Conservation (phyloP, 2,113 vertebrate species). For the Notechis scutatus region DNA sequence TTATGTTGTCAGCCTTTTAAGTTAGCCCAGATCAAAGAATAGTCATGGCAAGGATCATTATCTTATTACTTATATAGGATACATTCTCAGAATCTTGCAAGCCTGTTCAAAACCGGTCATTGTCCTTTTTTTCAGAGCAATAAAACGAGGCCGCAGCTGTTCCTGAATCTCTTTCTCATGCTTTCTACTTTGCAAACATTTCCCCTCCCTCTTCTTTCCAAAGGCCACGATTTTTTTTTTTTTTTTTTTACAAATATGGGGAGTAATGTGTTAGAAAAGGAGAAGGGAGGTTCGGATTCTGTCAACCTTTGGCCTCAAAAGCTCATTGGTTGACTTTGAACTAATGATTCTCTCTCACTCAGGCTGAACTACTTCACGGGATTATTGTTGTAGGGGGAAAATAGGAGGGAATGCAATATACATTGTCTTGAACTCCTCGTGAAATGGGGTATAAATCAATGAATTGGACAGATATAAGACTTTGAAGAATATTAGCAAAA, state of each 20-base stretch:
- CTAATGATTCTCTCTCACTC: not conserved
- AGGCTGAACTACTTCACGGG: not conserved
- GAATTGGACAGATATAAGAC: not conserved
- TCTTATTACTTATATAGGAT: not conserved
- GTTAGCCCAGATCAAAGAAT: not conserved
- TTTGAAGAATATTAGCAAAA: not conserved
- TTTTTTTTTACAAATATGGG: not conserved
- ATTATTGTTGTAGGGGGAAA: not conserved
- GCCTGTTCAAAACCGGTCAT: not conserved
- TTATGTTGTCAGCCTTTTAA: not conserved
- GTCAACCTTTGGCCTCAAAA: not conserved
- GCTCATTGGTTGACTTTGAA: not conserved
- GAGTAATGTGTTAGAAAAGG: not conserved
- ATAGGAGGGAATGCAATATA: not conserved
- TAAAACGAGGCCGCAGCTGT: not conserved
- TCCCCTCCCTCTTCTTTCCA: not conserved
- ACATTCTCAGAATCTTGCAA: not conserved
- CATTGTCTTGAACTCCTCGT: not conserved
- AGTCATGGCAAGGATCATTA: not conserved
- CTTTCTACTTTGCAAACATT: not conserved
- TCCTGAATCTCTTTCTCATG: not conserved
- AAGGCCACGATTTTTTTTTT: not conserved
- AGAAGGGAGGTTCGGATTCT: not conserved
- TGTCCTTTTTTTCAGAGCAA: not conserved
- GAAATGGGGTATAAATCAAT: not conserved